These are phyloP conservation scores for Dermolepida albohirtum DNA, from an alignment of 2,888 invertebrate genomes.

Conservation along the genomic window DNA sequence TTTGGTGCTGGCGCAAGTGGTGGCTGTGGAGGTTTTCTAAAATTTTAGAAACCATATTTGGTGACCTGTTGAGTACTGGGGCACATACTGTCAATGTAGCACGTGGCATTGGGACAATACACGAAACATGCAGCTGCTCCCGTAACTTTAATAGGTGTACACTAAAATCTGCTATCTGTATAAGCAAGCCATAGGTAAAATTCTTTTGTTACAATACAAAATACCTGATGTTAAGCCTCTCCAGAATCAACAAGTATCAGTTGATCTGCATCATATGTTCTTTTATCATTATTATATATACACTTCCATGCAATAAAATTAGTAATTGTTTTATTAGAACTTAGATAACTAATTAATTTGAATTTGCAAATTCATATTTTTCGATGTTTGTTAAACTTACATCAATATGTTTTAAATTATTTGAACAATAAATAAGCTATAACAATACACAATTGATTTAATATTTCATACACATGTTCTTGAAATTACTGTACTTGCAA, in stretches of 20 bases:
- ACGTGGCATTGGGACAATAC: slow-evolving; percentile 43
- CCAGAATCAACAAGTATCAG: slow-evolving; percentile 19
- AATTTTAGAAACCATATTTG: slow-evolving; percentile 38
- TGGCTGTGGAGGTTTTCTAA: slow-evolving; percentile 15
- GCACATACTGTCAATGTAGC: slow-evolving; percentile 35
- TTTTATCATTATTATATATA: neutral
- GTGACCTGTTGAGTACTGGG: slow-evolving; percentile 27
- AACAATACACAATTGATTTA: too few relatives aligned
- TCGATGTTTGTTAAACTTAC: too few relatives aligned
- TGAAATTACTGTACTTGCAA: too few relatives aligned
- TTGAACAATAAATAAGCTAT: too few relatives aligned
- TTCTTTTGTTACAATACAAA: slow-evolving; percentile 5
- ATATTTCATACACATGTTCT: too few relatives aligned
- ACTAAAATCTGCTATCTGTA: slow-evolving; percentile 36
- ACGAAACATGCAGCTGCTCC: slow-evolving; percentile 41
- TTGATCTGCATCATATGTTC: neutral
- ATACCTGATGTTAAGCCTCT: slow-evolving; percentile 7
- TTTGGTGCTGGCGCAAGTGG: too few relatives aligned
- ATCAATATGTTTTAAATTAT: too few relatives aligned
- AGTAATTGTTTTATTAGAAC: too few relatives aligned
- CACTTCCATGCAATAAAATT: too few relatives aligned
- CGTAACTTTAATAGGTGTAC: slow-evolving; percentile 14
- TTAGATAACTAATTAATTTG: too few relatives aligned
- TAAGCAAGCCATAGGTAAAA: neutral
- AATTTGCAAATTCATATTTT: too few relatives aligned